Percentiles rank a stretch among this genome's conserved stretches.
Evolutionary conservation across 1,140 invertebrate genomes (phyloP).

Genomic region (Aphelenchoides besseyi): DNA sequence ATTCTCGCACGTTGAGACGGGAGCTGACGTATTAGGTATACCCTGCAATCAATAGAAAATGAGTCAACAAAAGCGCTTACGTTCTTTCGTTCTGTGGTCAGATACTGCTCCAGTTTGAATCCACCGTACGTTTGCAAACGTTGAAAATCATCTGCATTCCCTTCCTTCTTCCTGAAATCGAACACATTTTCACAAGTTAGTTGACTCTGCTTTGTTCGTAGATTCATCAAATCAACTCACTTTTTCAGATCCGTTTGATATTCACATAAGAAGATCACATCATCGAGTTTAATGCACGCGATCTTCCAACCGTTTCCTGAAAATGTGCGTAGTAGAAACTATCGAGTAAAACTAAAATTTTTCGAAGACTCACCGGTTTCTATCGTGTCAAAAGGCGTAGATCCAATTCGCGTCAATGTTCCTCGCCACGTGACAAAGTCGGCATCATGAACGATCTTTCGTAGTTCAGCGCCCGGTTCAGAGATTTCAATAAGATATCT

Average conservation of each 20-base stretch:
- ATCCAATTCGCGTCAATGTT: slow-evolving; percentile 13
- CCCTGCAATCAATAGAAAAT: background rate
- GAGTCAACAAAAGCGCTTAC: background rate
- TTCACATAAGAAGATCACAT: slow-evolving; percentile 12
- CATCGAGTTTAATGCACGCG: background rate
- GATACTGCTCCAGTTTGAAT: slow-evolving; percentile 4
- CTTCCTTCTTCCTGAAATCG: slow-evolving; percentile 1
- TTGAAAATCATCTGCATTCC: background rate
- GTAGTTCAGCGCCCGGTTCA: slow-evolving; percentile 2
- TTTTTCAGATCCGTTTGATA: background rate
- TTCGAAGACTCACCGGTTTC: too few species aligned
- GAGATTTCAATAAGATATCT: slow-evolving; percentile 8
- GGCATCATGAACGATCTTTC: slow-evolving; percentile 5
- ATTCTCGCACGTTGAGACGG: slow-evolving; percentile 8
- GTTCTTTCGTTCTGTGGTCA: background rate
- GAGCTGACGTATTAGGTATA: background rate
- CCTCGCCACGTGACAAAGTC: slow-evolving; percentile 17
- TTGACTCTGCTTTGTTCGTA: too few species aligned
- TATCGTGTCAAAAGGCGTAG: background rate
- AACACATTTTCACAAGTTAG: too few species aligned
- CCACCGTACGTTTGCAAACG: background rate
- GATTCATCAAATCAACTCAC: too few species aligned
- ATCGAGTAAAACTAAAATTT: too few species aligned
- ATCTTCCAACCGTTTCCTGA: background rate
- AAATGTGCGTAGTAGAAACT: too few species aligned